Conservation (phyloP, 2,797 vertebrate genomes). For the Sebastes alutus region DNA sequence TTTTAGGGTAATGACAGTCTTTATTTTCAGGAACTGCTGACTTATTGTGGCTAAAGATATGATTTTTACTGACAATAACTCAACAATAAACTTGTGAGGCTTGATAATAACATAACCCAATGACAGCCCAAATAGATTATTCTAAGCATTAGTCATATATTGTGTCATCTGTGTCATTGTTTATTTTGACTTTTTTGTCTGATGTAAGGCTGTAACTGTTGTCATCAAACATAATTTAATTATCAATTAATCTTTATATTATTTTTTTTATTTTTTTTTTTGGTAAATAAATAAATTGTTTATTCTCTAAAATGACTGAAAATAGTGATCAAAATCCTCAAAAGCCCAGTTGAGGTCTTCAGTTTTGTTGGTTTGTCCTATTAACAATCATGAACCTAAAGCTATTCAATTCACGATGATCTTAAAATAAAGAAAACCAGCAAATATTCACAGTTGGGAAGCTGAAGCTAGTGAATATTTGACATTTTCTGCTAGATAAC, state of each 20-base stretch:
- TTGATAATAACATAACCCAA: neutral
- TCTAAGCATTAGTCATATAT: neutral
- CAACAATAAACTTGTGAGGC: neutral
- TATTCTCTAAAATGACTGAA: neutral
- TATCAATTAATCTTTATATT: neutral
- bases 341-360: neutral
- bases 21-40: neutral
- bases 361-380: neutral
- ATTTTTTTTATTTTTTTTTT: too few relatives aligned
- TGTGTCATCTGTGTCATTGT: neutral
- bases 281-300: neutral
- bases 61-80: neutral
- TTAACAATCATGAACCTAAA: neutral
- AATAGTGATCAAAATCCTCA: neutral
- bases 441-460: neutral
- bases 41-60: neutral
- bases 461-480: neutral
- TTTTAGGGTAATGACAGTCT: neutral
- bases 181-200: neutral
- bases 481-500: neutral
- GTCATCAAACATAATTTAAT: neutral
- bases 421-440: neutral
- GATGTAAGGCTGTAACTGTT: neutral
- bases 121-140: neutral
- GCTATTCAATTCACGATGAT: neutral